A percentile compares a stretch with the other conserved stretches of the same genome.
Conservation (phyloP, 1,140 invertebrate species). For the Drosophila bocqueti region DNA sequence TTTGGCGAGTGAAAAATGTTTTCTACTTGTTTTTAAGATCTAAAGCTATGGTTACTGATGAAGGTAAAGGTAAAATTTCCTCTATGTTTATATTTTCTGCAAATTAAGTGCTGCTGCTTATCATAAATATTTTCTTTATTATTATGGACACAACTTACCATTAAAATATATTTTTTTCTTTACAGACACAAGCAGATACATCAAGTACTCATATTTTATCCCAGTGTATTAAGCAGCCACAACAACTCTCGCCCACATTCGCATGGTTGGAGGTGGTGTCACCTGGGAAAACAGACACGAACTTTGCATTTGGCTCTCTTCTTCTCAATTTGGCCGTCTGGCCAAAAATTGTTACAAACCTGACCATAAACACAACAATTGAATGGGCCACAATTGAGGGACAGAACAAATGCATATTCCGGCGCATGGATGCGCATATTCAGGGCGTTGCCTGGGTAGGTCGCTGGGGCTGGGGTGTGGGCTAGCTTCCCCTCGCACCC, state of each 20-base stretch:
- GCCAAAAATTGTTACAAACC: slow-evolving; percentile 41
- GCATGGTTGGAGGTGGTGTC: slow-evolving; percentile 42
- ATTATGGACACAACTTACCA: neutral
- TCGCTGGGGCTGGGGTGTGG: neutral
- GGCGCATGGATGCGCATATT: slow-evolving; percentile 35
- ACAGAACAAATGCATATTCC: slow-evolving; percentile 53
- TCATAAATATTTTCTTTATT: too few relatives aligned
- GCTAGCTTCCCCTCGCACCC: neutral
- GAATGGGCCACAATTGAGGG: slow-evolving; percentile 33
- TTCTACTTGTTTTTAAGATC: neutral
- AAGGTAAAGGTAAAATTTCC: neutral
- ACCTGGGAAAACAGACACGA: slow-evolving; percentile 28
- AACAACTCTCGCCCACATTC: neutral
- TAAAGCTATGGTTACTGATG: neutral
- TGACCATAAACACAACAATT: slow-evolving; percentile 52
- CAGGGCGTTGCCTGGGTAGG: slow-evolving; percentile 28
- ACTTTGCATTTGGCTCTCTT: slow-evolving; percentile 43
- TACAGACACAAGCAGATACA: neutral
- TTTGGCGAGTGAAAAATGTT: too few relatives aligned
- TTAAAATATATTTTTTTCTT: neutral
- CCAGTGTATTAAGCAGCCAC: neutral
- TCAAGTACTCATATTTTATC: neutral
- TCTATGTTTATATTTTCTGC: too few relatives aligned
- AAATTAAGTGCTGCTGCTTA: too few relatives aligned
- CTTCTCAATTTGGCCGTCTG: slow-evolving; percentile 48